phyloP scores from a whole-genome alignment of 92 coral and sea anemone species.

The Pocillopora grandis region DNA sequence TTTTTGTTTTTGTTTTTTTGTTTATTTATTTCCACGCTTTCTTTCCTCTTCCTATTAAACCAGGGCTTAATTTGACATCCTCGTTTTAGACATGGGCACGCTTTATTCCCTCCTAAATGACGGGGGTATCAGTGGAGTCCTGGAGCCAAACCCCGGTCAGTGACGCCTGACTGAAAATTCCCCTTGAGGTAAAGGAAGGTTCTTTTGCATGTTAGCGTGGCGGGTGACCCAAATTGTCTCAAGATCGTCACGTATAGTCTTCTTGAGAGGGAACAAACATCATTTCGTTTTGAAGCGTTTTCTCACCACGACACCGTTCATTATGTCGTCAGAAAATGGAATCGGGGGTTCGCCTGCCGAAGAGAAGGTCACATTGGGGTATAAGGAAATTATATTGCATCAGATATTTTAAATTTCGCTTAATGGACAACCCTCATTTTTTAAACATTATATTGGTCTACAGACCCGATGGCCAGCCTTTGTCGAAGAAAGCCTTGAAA shows the following conservation, averaged over 20 bases:
- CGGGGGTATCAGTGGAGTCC: background rate
- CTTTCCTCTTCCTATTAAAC: no score
- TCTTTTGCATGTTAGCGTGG: constrained; percentile 32
- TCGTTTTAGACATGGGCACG: background rate
- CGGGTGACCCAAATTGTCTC: constrained; percentile 21
- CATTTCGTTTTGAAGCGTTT: constrained; percentile 19
- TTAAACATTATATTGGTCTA: constrained; percentile 8
- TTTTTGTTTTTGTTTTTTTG: no score
- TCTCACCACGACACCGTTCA: background rate
- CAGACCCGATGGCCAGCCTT: constrained; percentile 93
- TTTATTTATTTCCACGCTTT: no score
- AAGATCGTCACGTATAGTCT: background rate
- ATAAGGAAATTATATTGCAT: background rate
- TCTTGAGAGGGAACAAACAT: background rate
- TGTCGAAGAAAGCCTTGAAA: constrained; percentile 93
- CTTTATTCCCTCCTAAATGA: background rate
- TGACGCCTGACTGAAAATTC: constrained; percentile 30
- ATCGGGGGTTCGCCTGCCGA: constrained; percentile 27
- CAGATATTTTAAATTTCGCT: background rate
- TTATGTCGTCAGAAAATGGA: constrained; percentile 38
- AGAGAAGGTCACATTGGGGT: constrained; percentile 35
- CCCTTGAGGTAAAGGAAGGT: background rate
- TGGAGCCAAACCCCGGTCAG: constrained; percentile 34
- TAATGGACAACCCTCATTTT: background rate
- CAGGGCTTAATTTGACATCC: no score